Conservation (phyloP, 2,888 invertebrate species). For the Melieria omissa region DNA sequence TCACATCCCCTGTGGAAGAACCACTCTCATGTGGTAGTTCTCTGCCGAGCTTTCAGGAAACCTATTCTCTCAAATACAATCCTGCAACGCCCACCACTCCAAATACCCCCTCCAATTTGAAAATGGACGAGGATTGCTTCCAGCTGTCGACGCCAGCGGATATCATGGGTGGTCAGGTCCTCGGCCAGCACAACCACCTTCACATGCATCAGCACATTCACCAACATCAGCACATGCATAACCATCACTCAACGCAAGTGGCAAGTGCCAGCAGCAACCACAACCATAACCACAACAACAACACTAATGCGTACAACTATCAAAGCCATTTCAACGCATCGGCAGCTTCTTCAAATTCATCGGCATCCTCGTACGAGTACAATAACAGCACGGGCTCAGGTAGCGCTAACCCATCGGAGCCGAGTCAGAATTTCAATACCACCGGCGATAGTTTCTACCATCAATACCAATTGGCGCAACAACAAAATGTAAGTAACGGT, state of each 20-base stretch:
- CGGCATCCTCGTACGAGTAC: slow-evolving; percentile 65
- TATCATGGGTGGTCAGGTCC: slow-evolving; percentile 44
- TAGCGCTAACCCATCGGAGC: slow-evolving; percentile 58
- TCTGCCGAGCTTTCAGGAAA: slow-evolving; percentile 89
- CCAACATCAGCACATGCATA: slow-evolving; percentile 45
- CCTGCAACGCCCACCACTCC: slow-evolving; percentile 66
- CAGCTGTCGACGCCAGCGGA: slow-evolving; percentile 65
- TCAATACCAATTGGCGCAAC: slow-evolving; percentile 52
- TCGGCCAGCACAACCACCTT: slow-evolving; percentile 45
- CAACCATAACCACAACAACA: slow-evolving; percentile 49
- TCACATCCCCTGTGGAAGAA: slow-evolving; percentile 55
- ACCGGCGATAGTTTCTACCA: slow-evolving; percentile 52
- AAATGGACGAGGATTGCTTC: slow-evolving; percentile 89
- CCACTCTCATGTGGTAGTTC: slow-evolving; percentile 70
- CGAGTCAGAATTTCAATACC: slow-evolving; percentile 43
- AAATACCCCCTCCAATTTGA: slow-evolving; percentile 72
- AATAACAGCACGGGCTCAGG: slow-evolving; percentile 67
- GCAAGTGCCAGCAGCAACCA: slow-evolving; percentile 19
- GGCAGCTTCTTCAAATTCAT: slow-evolving; percentile 58
- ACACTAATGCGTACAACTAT: slow-evolving; percentile 54
- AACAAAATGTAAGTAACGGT: slow-evolving; percentile 58
- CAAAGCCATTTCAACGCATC: slow-evolving; percentile 66
- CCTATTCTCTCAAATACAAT: slow-evolving; percentile 81
- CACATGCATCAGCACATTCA: slow-evolving; percentile 48
- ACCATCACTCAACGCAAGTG: slow-evolving; percentile 40